Evolutionary conservation across 1,140 invertebrate genomes (phyloP).

Genomic region (Littorina saxatilis): DNA sequence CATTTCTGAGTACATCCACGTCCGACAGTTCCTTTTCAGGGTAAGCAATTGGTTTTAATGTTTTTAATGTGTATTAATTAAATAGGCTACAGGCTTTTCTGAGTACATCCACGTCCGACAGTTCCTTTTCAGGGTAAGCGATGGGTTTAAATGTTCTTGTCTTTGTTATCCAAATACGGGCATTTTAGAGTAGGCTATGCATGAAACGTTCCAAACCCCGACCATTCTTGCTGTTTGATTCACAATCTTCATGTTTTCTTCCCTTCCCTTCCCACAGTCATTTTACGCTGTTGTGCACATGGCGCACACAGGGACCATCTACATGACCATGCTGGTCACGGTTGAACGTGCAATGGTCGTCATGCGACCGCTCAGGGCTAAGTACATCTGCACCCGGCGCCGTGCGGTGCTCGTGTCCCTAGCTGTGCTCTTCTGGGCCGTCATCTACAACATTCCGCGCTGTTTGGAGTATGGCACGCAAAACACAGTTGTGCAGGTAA

Average conservation of each 20-base stretch:
- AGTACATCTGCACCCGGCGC: conserved; percentile 83
- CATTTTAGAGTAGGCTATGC: too few species aligned
- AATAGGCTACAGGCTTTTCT: too few species aligned
- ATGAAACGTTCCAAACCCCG: too few species aligned
- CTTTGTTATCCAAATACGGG: too few species aligned
- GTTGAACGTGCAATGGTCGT: conserved; percentile 87
- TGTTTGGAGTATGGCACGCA: conserved; percentile 52
- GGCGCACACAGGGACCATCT: conserved; percentile 91
- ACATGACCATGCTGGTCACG: conserved; percentile 85
- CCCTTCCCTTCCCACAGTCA: conserved; percentile 22
- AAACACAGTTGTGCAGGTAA: conserved; percentile 2
- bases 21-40: conserved; percentile 78
- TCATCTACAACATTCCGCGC: conserved; percentile 82
- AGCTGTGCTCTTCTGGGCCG: conserved; percentile 81
- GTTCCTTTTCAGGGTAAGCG: too few species aligned
- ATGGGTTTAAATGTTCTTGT: too few species aligned
- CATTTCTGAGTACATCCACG: conserved; percentile 80
- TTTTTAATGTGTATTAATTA: too few species aligned
- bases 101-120: too few species aligned
- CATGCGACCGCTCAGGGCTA: conserved; percentile 85
- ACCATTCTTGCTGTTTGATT: too few species aligned
- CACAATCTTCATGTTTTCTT: too few species aligned
- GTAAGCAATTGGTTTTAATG: too few species aligned
- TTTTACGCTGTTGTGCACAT: conserved; percentile 81
- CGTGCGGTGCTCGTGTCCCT: conserved; percentile 79